Percentiles rank a stretch among this genome's conserved stretches.
Conservation (phyloP, 2,888 invertebrate genomes). For the Lepidocyrtinus sp. region DNA sequence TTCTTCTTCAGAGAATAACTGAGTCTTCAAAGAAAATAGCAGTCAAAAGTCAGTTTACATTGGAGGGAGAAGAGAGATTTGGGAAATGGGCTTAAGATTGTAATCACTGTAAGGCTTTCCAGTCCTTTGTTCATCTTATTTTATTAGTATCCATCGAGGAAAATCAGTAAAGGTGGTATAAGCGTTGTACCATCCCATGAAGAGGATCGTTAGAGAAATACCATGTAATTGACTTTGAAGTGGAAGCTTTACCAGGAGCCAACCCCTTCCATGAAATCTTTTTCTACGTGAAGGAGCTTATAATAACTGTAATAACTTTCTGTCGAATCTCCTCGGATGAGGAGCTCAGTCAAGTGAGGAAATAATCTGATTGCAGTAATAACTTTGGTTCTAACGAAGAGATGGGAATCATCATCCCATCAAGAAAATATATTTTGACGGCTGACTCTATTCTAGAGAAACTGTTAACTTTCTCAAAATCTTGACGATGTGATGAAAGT, state of each 20-base stretch:
- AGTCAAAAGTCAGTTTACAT: slow-evolving; percentile 20
- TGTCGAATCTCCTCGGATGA: no score
- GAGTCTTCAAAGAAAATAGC: slow-evolving; percentile 1
- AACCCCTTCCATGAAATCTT: not conserved
- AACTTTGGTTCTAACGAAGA: not conserved
- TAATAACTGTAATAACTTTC: slow-evolving; percentile 7
- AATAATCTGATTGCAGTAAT: slow-evolving; percentile 9
- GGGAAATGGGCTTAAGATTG: slow-evolving; percentile 8
- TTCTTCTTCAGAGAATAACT: not conserved
- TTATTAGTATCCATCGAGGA: slow-evolving; percentile 3
- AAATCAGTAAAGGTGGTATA: not conserved
- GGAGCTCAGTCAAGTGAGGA: not conserved
- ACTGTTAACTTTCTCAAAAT: no score
- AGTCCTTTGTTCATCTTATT: slow-evolving; percentile 17
- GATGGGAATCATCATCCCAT: not conserved
- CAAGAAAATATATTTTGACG: no score
- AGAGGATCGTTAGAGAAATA: not conserved
- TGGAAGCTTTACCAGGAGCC: slow-evolving; percentile 9
- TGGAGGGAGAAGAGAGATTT: slow-evolving; percentile 4
- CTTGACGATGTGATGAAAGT: no score
- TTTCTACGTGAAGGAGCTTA: not conserved
- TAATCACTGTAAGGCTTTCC: slow-evolving; percentile 6
- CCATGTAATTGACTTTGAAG: slow-evolving; percentile 16
- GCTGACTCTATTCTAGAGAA: no score
- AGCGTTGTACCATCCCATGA: not conserved